Evolutionary conservation across 1,140 invertebrate species (phyloP).

Genomic region (Pseudobourletiella spinata): DNA sequence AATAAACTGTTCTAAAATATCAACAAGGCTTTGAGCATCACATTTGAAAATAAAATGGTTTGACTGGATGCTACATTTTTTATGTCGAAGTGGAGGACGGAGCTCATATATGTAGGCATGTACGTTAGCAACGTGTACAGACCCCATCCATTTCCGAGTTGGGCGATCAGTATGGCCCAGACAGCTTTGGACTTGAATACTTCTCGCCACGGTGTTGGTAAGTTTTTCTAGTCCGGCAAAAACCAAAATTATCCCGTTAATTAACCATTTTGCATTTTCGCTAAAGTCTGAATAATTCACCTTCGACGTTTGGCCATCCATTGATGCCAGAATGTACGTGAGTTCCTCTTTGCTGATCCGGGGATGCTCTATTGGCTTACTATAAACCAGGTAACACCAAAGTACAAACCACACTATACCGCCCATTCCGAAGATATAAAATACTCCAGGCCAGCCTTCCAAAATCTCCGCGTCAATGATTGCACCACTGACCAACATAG

Average conservation of each 20-base stretch:
- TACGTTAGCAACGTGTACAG: conserved; percentile 47
- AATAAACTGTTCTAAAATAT: conserved; percentile 50
- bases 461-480: conserved; percentile 51
- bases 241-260: no score
- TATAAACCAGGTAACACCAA: conserved; percentile 65
- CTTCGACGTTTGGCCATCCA: conserved; percentile 26
- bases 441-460: conserved; percentile 64
- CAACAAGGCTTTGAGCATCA: no score
- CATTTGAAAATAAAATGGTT: no score
- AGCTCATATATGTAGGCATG: conserved; percentile 53
- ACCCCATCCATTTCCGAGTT: conserved; percentile 31
- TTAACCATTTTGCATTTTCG: no score
- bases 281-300: conserved; percentile 5
- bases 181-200: conserved; percentile 73
- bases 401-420: conserved; percentile 62
- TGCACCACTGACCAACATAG: conserved; percentile 59
- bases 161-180: conserved; percentile 68
- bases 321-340: conserved; percentile 50
- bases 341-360: conserved; percentile 59
- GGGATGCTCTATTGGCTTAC: conserved; percentile 62
- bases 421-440: conserved; percentile 71
- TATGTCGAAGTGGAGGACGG: conserved; percentile 51
- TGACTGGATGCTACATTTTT: no score
- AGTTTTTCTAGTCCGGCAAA: conserved; percentile 5
- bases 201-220: conserved; percentile 59